Percentiles rank a stretch among this genome's conserved stretches.
phyloP scores from a whole-genome alignment of 1,140 invertebrate genomes.

The Chrysomallon squamiferum region DNA sequence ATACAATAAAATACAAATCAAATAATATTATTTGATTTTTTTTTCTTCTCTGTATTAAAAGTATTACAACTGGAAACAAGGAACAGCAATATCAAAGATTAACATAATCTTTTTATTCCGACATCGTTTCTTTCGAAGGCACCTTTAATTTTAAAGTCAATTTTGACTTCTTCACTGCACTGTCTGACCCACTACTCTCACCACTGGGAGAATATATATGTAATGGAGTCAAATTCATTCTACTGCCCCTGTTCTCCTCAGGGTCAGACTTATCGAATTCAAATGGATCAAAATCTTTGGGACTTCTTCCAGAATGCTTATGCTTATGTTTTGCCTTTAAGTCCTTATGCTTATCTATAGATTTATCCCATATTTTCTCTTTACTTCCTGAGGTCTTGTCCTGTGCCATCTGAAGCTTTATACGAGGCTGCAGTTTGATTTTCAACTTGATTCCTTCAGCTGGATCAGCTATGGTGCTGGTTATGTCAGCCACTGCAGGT shows the following conservation, averaged over 20 bases:
- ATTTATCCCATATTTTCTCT: conserved; percentile 6
- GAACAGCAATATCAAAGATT: too few species aligned
- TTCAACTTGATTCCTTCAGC: conserved; percentile 61
- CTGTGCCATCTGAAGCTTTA: conserved; percentile 21
- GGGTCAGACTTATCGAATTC: conserved; percentile 35
- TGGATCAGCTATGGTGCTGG: conserved; percentile 55
- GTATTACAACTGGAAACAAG: too few species aligned
- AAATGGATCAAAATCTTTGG: conserved; percentile 28
- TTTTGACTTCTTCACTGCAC: conserved; percentile 26
- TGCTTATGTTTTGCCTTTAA: conserved; percentile 28
- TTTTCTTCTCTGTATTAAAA: too few species aligned
- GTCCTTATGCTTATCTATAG: conserved; percentile 15
- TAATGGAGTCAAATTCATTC: conserved; percentile 17
- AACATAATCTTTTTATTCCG: too few species aligned
- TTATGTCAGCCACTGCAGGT: conserved; percentile 41
- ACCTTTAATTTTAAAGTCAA: conserved; percentile 31
- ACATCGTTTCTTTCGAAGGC: conserved; percentile 24
- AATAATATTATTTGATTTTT: too few species aligned
- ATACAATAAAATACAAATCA: too few species aligned
- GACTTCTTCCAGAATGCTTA: conserved; percentile 33
- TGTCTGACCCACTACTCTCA: conserved; percentile 43
- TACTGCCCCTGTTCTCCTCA: conserved; percentile 17
- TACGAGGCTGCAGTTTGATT: conserved; percentile 49
- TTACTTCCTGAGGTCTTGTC: conserved; percentile 13
- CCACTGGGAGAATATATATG: conserved; percentile 41